Evolutionary conservation across 1,140 invertebrate genomes (phyloP).

Genomic region (Drosophila pallidifrons): DNA sequence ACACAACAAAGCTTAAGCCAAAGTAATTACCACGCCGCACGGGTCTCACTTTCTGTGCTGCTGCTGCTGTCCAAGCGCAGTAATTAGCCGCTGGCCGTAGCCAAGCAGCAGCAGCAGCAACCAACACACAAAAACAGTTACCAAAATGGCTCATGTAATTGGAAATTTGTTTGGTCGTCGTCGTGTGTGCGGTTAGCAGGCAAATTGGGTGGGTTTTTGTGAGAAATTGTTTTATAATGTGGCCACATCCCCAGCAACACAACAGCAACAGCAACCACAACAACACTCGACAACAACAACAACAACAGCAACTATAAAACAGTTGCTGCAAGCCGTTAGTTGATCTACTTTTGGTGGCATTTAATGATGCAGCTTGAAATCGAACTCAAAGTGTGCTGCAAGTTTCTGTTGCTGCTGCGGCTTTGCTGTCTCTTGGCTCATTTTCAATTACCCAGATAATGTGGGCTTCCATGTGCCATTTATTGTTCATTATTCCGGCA

Average conservation of each 20-base stretch:
- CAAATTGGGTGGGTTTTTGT: slow-evolving; percentile 62
- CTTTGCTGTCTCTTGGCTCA: slow-evolving; percentile 31
- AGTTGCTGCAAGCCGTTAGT: slow-evolving; percentile 56
- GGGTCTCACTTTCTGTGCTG: slow-evolving; percentile 45
- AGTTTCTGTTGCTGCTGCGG: slow-evolving; percentile 6
- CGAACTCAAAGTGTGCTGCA: slow-evolving; percentile 18
- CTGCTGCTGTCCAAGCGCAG: slow-evolving; percentile 6
- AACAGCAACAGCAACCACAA: neutral
- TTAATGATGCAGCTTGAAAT: slow-evolving; percentile 55
- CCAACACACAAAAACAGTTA: slow-evolving; percentile 25
- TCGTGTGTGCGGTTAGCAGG: slow-evolving; percentile 46
- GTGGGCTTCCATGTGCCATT: slow-evolving; percentile 44
- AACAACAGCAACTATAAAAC: slow-evolving; percentile 3
- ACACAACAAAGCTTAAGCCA: slow-evolving; percentile 7
- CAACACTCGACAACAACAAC: slow-evolving; percentile 5
- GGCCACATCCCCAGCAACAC: slow-evolving; percentile 37
- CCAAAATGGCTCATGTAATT: slow-evolving; percentile 46
- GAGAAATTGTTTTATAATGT: slow-evolving; percentile 60
- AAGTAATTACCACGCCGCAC: slow-evolving; percentile 48
- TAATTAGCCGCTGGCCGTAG: slow-evolving; percentile 45
- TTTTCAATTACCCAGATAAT: slow-evolving; percentile 52
- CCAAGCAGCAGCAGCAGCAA: slow-evolving; percentile 3
- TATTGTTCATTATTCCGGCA: slow-evolving; percentile 50
- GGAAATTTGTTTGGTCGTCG: slow-evolving; percentile 23
- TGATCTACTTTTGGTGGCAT: slow-evolving; percentile 64